Evolutionary conservation across 2,888 invertebrate species (phyloP).

Genomic region (Labia minor): DNA sequence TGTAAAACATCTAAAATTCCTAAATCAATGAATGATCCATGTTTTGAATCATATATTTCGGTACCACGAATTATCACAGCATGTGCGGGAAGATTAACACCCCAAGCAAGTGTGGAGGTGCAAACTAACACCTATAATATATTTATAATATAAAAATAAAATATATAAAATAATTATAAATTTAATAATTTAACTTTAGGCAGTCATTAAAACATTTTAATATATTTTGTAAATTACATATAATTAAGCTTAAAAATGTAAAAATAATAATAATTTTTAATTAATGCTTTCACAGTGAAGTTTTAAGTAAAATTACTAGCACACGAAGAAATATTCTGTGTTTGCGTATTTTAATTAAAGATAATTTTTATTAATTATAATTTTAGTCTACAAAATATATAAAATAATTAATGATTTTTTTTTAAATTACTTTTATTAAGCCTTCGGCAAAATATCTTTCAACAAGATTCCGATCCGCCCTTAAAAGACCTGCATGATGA

Average conservation of each 20-base stretch:
- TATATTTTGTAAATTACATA: too few relatives aligned
- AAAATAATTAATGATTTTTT: too few relatives aligned
- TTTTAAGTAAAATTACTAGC: too few relatives aligned
- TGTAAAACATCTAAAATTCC: constrained; percentile 95
- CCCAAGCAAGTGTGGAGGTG: constrained; percentile 98
- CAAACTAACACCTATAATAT: constrained; percentile 54
- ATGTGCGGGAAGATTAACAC: constrained; percentile 97
- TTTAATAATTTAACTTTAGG: too few relatives aligned
- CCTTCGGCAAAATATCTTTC: constrained; percentile 87
- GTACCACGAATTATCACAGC: constrained; percentile 95
- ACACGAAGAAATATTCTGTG: too few relatives aligned
- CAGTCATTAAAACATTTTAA: too few relatives aligned
- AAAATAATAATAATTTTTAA: too few relatives aligned
- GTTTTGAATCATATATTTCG: constrained; percentile 92
- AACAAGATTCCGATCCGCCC: constrained; percentile 76
- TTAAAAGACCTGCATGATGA: constrained; percentile 92
- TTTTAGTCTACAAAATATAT: too few relatives aligned
- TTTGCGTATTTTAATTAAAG: too few relatives aligned
- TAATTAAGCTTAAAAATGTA: too few relatives aligned
- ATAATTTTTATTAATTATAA: too few relatives aligned
- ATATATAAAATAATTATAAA: background rate
- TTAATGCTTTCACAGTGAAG: too few relatives aligned
- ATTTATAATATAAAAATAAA: constrained; percentile 28
- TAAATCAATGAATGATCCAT: constrained; percentile 85
- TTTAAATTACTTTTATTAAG: constrained; percentile 56